Base-by-base conservation (phyloP, 1,140 invertebrate genomes). In the Prorops nasuta region DNA sequence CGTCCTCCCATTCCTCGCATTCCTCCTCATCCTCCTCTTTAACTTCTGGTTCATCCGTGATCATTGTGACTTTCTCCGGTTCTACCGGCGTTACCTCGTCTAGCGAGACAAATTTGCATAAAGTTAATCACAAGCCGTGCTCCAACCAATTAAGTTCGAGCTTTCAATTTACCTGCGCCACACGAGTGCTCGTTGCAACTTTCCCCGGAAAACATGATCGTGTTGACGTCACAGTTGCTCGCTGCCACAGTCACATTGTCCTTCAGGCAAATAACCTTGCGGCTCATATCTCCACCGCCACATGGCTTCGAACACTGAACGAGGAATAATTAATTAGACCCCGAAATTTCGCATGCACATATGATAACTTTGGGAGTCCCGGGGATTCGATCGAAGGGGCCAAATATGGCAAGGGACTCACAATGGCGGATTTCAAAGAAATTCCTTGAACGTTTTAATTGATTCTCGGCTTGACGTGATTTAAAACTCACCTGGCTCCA, bases 261-360 rank as follows among this genome's bases (percentile, higher is more conserved):
- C 34, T 83, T 79, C 39, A 96, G 72, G 64, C 94, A 97, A 48
- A 95, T 75, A 0, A 94, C 85, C 63, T 87, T 84, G 7, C 92
- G 80, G 2, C 71, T 76, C 64, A 84, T 85, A 37, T 82, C 80
- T 8, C 93, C 93, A 8, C 90, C 90, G 2, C 89, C 92, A 63
- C 94, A 96, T 21, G 81, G 68, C 63, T 90, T 89, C 1, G 86
- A 84, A 56, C 92, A 94, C 82, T 91, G 59, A 47, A 69, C 3
- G 1, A 2, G 8, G n/a, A n/a, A 19, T 44, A 6, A 28, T 28
- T n/a, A n/a, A 28, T 28, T 28, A 28, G 24, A 28, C n/a, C n/a
- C n/a, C n/a, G n/a, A n/a, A n/a, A n/a, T n/a, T n/a, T n/a, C n/a
- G n/a, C n/a, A n/a, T n/a, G n/a, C n/a, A n/a, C n/a, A n/a, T n/a